Evolutionary conservation across 92 coral and sea anemone genomes (phyloP).

Genomic region (Phenganax stokvisi): DNA sequence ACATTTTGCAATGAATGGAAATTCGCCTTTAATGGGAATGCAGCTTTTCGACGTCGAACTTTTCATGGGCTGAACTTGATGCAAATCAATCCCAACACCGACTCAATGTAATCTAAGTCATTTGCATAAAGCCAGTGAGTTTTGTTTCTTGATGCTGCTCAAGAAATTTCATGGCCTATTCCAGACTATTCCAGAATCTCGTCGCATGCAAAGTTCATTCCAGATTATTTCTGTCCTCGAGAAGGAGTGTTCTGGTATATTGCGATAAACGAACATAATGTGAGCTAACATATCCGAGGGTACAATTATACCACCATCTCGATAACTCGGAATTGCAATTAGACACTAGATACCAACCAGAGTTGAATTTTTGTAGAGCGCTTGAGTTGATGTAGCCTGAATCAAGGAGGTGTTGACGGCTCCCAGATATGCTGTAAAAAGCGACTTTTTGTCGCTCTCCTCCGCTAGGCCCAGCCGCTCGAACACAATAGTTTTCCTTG

Average conservation of each 20-base stretch:
- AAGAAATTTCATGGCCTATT: too few species aligned
- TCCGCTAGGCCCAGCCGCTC: slow-evolving; percentile 44
- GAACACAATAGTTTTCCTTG: slow-evolving; percentile 45
- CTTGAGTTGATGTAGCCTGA: slow-evolving; percentile 41
- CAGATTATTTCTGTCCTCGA: slow-evolving; percentile 26
- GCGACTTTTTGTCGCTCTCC: slow-evolving; percentile 43
- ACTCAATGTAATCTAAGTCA: too few species aligned
- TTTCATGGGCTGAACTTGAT: too few species aligned
- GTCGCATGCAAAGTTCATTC: too few species aligned
- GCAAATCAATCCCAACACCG: too few species aligned
- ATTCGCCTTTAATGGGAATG: too few species aligned
- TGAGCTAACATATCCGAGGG: slow-evolving; percentile 42
- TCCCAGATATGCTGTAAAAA: slow-evolving; percentile 44
- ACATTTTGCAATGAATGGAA: too few species aligned
- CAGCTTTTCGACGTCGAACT: too few species aligned
- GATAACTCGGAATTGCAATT: slow-evolving; percentile 39
- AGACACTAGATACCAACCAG: slow-evolving; percentile 49
- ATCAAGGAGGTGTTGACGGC: slow-evolving; percentile 40
- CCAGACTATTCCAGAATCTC: too few species aligned
- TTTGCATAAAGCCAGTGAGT: too few species aligned
- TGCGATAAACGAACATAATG: slow-evolving; percentile 41
- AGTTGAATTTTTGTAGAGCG: slow-evolving; percentile 28
- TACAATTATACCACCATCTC: slow-evolving; percentile 42
- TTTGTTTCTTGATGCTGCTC: too few species aligned
- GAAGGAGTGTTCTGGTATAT: slow-evolving; percentile 29